Base-by-base conservation (phyloP, 2,888 invertebrate species). In the Drosophila macrospina region DNA sequence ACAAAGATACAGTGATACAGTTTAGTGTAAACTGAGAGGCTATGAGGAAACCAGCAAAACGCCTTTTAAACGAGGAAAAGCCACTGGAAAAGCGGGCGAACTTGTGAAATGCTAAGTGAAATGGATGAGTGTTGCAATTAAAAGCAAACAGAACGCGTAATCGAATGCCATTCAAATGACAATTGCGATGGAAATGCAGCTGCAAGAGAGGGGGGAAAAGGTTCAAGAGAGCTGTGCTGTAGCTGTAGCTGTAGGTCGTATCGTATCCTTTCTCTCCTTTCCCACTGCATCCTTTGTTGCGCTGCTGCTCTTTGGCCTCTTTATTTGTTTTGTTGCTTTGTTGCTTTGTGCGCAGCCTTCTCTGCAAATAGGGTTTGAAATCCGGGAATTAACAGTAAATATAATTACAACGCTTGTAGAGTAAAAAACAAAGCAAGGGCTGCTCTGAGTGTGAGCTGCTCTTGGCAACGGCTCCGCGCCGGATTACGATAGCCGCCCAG, bases 101-200 rank as follows among this genome's bases (percentile, higher is more conserved):
- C 37, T 52, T n/a, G 28, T 10, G 13, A 66, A 69, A 62, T 63
- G 65, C 61, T 69, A 65, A 78, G 65, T 60, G 56, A 61, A 75
- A 80, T 71, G 55, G 75, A 74, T 80, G 73, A 80, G 65, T 56
- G 62, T 41, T 72, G 81, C 84, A 84, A 80, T 81, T 81, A 84
- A 82, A 84, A 64, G 60, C 72, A 82, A 82, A 82, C 78, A 84
- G 71, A 80, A 78, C 67, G 84, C 78, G 75, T 80, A 86, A 83
- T 82, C 78, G 86, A 83, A 86, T 78, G 68, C 65, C 69, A 78
- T 74, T 80, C 67, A 76, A 83, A 78, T 69, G 69, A 48, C 62
- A 60, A 39, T 66, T 56, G 47, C 47, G 11, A 30, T 57, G 59
- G 30, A 52, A 63, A 37, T 42, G 63, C 44, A 16, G 16, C n/a